Evolutionary conservation across 2,797 vertebrate genomes (phyloP), one percentile per base, ranked within the genome.

Genomic region (Scolopax bukidnonensis): DNA sequence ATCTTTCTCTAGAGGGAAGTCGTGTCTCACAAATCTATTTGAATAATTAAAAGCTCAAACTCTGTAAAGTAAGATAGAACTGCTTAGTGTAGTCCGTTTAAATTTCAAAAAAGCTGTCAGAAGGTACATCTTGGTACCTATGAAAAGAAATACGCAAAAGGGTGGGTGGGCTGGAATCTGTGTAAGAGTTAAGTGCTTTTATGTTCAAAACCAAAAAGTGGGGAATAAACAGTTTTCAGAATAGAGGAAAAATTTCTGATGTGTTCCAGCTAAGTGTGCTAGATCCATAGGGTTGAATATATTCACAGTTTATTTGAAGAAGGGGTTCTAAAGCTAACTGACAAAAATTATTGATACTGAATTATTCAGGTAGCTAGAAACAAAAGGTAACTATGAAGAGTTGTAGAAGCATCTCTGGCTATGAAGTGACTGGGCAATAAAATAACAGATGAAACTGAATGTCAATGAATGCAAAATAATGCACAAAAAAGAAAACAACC

Each of bases 391-490:
- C 36, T 75, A 21, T 25, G n/a, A 79, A 43, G 40, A 83, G 25
- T 9, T 74, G n/a, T 13, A 64, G 84, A 32, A 83, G 9, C 33
- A 43, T 77, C 54, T 79, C 45, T 38, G 32, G 47, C 59, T 89
- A 16, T 68, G 76, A 78, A 92, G 59, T 63, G 36, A 63, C 36
- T 45, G 40, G 68, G 40, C 41, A 91, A 63, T 80, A 74, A 93
- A 83, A 82, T 51, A 92, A 51, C 48, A 80, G 92, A 68, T 67
- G 32, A 74, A 95, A 82, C 12, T 84, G 65, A 57, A 74, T 81
- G 86, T 88, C 86, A 92, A 43, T 90, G 84, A 68, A 87, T 73
- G 69, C 65, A 90, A 87, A 90, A 78, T 54, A 84, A 84, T 69
- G 41, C 59, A n/a, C 28, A 89, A 71, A 48, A 57, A 79, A 17